A percentile compares a stretch with the other conserved stretches of the same genome.
These are phyloP conservation scores for Opisthograptis luteolata DNA, from an alignment of 2,888 invertebrate species.

Conservation along the genomic window DNA sequence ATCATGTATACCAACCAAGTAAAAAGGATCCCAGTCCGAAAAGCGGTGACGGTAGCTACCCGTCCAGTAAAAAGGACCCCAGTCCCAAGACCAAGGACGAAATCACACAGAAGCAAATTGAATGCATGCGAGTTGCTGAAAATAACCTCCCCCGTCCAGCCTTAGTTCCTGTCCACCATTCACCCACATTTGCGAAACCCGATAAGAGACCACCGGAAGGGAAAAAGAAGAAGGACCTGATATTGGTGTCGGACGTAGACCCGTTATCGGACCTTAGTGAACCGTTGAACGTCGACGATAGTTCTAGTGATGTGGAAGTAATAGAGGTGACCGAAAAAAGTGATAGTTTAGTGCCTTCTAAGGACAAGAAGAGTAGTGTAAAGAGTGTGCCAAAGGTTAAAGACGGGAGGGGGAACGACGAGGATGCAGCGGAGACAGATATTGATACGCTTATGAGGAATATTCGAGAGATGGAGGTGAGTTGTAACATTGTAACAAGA, in stretches of 20 bases:
- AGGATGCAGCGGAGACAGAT: constrained; percentile 58
- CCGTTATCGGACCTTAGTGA: constrained; percentile 65
- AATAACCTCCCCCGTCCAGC: constrained; percentile 73
- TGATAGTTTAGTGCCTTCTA: constrained; percentile 75
- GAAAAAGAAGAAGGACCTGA: constrained; percentile 73
- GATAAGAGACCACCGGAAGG: constrained; percentile 72
- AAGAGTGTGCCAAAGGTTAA: constrained; percentile 48
- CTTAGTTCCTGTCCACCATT: constrained; percentile 68
- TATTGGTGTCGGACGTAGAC: constrained; percentile 72
- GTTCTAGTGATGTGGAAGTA: constrained; percentile 79
- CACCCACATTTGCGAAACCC: constrained; percentile 75
- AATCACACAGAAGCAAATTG: constrained; percentile 66
- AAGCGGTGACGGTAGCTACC: constrained; percentile 44
- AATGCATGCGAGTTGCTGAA: constrained; percentile 65
- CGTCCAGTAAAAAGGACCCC: constrained; percentile 11
- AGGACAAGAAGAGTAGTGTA: constrained; percentile 51
- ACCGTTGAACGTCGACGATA: constrained; percentile 71
- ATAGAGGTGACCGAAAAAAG: constrained; percentile 64
- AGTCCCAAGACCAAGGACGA: constrained; percentile 62
- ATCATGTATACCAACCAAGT: background rate
- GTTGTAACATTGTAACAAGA: too few relatives aligned
- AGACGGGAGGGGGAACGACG: constrained; percentile 47
- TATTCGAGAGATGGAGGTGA: constrained; percentile 74
- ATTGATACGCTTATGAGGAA: constrained; percentile 69
- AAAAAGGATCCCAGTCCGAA: constrained; percentile 23